Percentiles rank a stretch among this genome's conserved stretches.
These are phyloP conservation scores for Sussaba pulchella DNA, from an alignment of 2,888 invertebrate genomes.

Conservation along the genomic window DNA sequence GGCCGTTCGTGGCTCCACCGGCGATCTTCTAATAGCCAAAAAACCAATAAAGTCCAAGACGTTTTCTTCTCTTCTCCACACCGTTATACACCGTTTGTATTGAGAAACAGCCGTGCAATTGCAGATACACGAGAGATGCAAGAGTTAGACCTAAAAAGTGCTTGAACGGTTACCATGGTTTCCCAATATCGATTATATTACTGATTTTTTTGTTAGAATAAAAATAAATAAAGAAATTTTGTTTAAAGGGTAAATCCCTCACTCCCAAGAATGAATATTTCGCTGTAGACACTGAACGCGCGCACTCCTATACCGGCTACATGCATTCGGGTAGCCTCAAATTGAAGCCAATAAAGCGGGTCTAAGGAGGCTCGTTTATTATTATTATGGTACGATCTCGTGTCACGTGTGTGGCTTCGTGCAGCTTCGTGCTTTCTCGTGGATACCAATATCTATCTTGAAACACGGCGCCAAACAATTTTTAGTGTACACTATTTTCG, in stretches of 20 bases:
- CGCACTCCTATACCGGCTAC: not conserved
- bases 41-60: not conserved
- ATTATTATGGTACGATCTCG: too few species aligned
- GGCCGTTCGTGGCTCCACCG: too few species aligned
- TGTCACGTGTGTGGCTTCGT: too few species aligned
- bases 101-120: not conserved
- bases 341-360: too few species aligned
- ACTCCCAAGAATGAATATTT: slow-evolving; percentile 40
- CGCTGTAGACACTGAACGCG: not conserved
- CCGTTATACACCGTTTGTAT: not conserved
- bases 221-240: slow-evolving; percentile 37
- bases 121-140: not conserved
- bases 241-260: slow-evolving; percentile 25
- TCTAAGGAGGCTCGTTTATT: too few species aligned
- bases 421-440: too few species aligned
- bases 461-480: too few species aligned
- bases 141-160: not conserved
- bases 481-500: too few species aligned
- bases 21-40: not conserved
- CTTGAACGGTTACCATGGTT: not conserved
- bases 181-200: slow-evolving; percentile 3
- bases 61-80: not conserved
- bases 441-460: too few species aligned
- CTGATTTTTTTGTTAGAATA: slow-evolving; percentile 3
- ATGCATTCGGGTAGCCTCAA: too few species aligned